A percentile compares a stretch with the other conserved stretches of the same genome.
phyloP scores from a whole-genome alignment of 2,113 vertebrate species.

The Pseudorhombus dupliciocellatus region DNA sequence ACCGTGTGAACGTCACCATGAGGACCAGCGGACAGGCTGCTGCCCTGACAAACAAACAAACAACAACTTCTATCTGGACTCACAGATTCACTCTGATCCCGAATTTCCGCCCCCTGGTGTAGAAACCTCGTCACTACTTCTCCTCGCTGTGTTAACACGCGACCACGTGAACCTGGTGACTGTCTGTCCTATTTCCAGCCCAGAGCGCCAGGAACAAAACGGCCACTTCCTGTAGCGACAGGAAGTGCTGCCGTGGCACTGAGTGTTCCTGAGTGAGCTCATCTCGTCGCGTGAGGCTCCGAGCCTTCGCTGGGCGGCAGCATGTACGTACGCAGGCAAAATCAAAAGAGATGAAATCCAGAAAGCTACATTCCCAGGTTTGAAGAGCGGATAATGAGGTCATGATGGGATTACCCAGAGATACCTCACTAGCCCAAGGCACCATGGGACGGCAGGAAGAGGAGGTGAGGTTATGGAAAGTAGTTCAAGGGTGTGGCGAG shows the following conservation, averaged over 20 bases:
- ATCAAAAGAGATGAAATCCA: conserved; percentile 38
- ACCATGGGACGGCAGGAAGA: conserved; percentile 31
- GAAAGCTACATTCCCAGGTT: conserved; percentile 44
- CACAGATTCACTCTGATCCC: not conserved
- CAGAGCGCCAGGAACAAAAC: conserved; percentile 34
- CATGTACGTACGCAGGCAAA: not conserved
- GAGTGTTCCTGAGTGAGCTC: conserved; percentile 41
- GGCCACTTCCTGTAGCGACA: conserved; percentile 51
- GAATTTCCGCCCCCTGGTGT: not conserved
- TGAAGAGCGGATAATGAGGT: conserved; percentile 36
- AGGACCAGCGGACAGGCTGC: not conserved
- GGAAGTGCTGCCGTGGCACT: conserved; percentile 49
- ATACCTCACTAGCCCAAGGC: conserved; percentile 1
- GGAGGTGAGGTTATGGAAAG: conserved; percentile 44
- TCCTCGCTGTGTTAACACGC: not conserved
- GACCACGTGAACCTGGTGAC: conserved; percentile 41
- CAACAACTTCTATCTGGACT: no score
- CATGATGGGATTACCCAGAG: conserved; percentile 35
- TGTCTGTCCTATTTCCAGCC: conserved; percentile 29
- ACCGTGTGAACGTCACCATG: conserved; percentile 2
- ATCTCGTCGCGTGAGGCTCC: conserved; percentile 4
- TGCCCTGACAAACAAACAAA: not conserved
- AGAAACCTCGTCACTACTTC: no score
- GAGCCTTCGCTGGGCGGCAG: not conserved
- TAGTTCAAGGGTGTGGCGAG: conserved; percentile 17